These are phyloP conservation scores for Beroe forskalii DNA, from an alignment of 37 sponge, comb jelly and placozoan genomes.

Conservation along the genomic window DNA sequence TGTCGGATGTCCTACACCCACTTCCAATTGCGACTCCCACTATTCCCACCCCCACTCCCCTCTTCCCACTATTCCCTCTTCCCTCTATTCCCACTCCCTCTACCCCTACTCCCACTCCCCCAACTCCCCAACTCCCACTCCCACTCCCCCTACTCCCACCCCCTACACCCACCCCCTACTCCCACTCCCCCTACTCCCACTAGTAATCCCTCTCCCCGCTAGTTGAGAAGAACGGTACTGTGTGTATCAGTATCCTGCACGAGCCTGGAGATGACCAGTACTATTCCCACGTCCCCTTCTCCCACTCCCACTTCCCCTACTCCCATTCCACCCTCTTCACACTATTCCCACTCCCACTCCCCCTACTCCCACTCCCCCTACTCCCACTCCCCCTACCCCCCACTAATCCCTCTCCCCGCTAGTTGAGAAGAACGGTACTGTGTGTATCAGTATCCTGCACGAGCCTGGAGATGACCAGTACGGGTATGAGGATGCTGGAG, in stretches of 20 bases:
- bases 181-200: background rate
- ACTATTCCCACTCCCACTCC: background rate
- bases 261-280: conserved; percentile 98
- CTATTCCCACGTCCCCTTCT: background rate
- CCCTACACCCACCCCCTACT: background rate
- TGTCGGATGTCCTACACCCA: too few relatives aligned
- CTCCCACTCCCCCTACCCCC: background rate
- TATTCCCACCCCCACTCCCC: too few relatives aligned
- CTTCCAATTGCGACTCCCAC: too few relatives aligned
- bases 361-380: background rate
- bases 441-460: conserved; percentile 95
- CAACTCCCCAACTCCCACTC: background rate
- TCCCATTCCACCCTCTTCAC: background rate
- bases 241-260: conserved; percentile 95
- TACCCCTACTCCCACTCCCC: background rate
- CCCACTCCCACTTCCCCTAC: background rate
- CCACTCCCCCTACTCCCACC: background rate
- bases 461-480: conserved; percentile 98
- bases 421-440: conserved; percentile 90
- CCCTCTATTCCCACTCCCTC: background rate
- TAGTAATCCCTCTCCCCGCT: background rate
- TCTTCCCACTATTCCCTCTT: too few relatives aligned
- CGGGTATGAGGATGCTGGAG: conserved; percentile 93
- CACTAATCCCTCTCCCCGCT: background rate
- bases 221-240: conserved; percentile 90